Evolutionary conservation across 2,888 invertebrate species (phyloP).

Genomic region (Scaptomyza caliginosa): DNA sequence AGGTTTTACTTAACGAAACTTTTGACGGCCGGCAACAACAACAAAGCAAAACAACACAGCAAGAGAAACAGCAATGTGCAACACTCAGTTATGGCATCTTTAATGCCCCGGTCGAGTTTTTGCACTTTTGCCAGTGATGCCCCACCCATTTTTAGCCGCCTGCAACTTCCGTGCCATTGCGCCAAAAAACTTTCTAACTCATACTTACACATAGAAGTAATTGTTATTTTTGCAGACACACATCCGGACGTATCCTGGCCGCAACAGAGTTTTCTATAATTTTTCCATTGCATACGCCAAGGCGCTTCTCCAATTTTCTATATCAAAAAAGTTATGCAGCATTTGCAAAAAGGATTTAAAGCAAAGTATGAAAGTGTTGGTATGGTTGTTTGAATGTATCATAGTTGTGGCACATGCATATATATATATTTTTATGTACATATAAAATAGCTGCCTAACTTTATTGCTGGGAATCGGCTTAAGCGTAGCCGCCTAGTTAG

Average conservation of each 20-base stretch:
- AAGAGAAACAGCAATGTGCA: constrained; percentile 14
- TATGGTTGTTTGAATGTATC: background rate
- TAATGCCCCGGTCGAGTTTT: constrained; percentile 62
- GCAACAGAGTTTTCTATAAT: constrained; percentile 50
- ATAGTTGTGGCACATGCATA: constrained; percentile 2
- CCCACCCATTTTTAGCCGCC: constrained; percentile 10
- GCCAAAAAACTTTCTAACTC: constrained; percentile 68
- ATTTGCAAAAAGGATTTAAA: constrained; percentile 41
- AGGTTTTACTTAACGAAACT: constrained; percentile 73
- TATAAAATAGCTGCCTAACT: constrained; percentile 34
- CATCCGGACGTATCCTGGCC: constrained; percentile 60
- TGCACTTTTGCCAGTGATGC: constrained; percentile 44
- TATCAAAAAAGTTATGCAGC: constrained; percentile 59
- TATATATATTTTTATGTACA: background rate
- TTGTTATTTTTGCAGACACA: constrained; percentile 66
- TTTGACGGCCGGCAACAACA: constrained; percentile 58
- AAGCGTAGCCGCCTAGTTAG: constrained; percentile 39
- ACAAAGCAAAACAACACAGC: constrained; percentile 4
- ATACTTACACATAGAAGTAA: constrained; percentile 40
- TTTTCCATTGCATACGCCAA: constrained; percentile 58
- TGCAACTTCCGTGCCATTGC: constrained; percentile 67
- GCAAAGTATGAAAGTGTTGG: background rate
- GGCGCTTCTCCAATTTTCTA: constrained; percentile 52
- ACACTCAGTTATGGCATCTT: constrained; percentile 72
- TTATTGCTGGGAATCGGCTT: constrained; percentile 59